Percentiles rank a stretch among this genome's conserved stretches.
These are phyloP conservation scores for Philypnodon macrostomus DNA, from an alignment of 2,797 vertebrate genomes.

Conservation along the genomic window DNA sequence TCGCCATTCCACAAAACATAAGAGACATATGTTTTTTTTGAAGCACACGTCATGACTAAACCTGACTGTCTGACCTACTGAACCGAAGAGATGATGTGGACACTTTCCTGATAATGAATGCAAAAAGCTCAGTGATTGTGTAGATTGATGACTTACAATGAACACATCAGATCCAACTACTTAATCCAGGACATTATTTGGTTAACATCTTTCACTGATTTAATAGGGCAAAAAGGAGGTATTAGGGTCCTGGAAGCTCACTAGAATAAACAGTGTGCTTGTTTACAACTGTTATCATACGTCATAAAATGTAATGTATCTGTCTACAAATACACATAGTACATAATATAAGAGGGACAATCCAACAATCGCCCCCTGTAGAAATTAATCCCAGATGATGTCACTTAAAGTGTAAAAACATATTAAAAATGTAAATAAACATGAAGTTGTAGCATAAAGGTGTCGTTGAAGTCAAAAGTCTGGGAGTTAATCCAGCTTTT, in stretches of 20 bases:
- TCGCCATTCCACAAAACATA: background rate
- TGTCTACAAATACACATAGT: background rate
- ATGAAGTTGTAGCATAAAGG: conserved; percentile 14
- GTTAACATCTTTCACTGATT: background rate
- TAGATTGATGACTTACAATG: no score
- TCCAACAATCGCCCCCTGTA: background rate
- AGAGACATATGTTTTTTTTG: background rate
- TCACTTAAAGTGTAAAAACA: conserved; percentile 13
- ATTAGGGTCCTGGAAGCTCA: no score
- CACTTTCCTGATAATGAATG: no score
- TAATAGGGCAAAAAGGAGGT: background rate
- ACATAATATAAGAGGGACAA: background rate
- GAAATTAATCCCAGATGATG: conserved; percentile 5
- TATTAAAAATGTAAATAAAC: background rate
- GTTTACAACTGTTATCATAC: background rate
- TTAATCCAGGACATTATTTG: no score
- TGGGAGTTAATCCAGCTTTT: conserved; percentile 40
- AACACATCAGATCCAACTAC: no score
- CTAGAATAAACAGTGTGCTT: background rate
- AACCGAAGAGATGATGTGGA: no score
- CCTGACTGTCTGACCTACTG: no score
- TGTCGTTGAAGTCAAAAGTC: conserved; percentile 41
- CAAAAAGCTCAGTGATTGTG: no score
- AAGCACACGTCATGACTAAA: background rate
- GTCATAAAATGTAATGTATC: conserved; percentile 2